Base-by-base conservation (phyloP, 2,888 invertebrate genomes). In the Tachystola acroxantha region DNA sequence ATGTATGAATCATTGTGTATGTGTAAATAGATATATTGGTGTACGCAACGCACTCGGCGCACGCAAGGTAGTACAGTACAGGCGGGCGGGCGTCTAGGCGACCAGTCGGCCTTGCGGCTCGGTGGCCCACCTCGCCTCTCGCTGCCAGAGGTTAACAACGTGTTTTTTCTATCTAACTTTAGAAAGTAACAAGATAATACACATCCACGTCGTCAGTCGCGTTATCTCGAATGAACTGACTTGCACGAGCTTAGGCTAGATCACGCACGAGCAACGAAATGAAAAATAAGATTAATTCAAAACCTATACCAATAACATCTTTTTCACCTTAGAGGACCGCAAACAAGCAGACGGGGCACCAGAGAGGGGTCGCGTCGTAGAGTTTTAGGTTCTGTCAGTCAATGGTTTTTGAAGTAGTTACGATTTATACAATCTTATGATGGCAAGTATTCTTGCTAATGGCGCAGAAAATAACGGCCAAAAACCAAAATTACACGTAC, bases 141-240 rank as follows among this genome's bases (percentile, higher is more conserved):
- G 77, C 81, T 70, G 66, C 68, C 72, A 82, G 82, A 85, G 82
- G 84, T 84, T 77, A 82, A 81, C 78, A 72, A 77, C 80, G 70
- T 73, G 68, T 79, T 82, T 80, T 75, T 75, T 75, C 64, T 24
- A 77, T 79, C 77, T 76, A 78, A 76, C 73, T 84, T 84, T 85
- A 85, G 85, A 86, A 85, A 85, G 85, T 82, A 81, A 73, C 65
- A 50, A 71, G 68, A 75, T 70, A 68, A 68, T 61, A 65, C 59
- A 49, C 53, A 53, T 45, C 34, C 36, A 34, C 36, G 39, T 38
- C 30, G 14, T 11, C 47, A 47, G 52, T 43, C 47, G 48, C 54
- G 54, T 65, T 70, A 71, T 64, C 67, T 59, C 44, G 43, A 53
- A 50, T 52, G 52, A 53, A 56, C 54, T 61, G 41, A 42, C 45